These are phyloP conservation scores for Aplysina aerophoba DNA, from an alignment of 37 sponge, comb jelly and placozoan genomes.

Conservation along the genomic window DNA sequence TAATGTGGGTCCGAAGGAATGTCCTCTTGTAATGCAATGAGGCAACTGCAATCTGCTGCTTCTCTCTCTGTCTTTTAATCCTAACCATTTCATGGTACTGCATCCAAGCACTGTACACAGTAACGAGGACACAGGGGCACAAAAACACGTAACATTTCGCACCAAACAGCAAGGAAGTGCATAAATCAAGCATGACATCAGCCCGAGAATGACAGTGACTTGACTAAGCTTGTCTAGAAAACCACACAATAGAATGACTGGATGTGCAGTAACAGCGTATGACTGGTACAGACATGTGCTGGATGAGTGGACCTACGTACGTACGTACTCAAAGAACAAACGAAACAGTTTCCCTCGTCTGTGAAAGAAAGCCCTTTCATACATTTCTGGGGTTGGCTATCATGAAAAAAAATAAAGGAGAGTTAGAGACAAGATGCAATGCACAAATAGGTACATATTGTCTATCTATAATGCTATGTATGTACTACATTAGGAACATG, in stretches of 20 bases:
- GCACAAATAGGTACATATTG: constrained; percentile 3
- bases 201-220: too few relatives aligned
- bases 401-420: neutral
- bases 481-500: too few relatives aligned
- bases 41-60: constrained; percentile 26
- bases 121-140: too few relatives aligned
- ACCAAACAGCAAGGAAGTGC: too few relatives aligned
- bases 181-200: too few relatives aligned
- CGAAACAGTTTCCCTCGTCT: constrained; percentile 30
- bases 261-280: too few relatives aligned
- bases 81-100: constrained; percentile 44
- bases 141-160: too few relatives aligned
- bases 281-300: too few relatives aligned
- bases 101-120: constrained; percentile 67
- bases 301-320: too few relatives aligned
- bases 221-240: too few relatives aligned
- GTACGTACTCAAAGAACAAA: constrained; percentile 51
- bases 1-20: constrained; percentile 15
- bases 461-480: too few relatives aligned
- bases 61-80: constrained; percentile 24
- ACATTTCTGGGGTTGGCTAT: constrained; percentile 64
- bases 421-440: neutral
- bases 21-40: constrained; percentile 40
- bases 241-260: too few relatives aligned
- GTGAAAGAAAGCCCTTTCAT: constrained; percentile 54